A percentile compares a stretch with the other conserved stretches of the same genome.
Conservation (phyloP, 2,797 vertebrate species). For the Coreius guichenoti region DNA sequence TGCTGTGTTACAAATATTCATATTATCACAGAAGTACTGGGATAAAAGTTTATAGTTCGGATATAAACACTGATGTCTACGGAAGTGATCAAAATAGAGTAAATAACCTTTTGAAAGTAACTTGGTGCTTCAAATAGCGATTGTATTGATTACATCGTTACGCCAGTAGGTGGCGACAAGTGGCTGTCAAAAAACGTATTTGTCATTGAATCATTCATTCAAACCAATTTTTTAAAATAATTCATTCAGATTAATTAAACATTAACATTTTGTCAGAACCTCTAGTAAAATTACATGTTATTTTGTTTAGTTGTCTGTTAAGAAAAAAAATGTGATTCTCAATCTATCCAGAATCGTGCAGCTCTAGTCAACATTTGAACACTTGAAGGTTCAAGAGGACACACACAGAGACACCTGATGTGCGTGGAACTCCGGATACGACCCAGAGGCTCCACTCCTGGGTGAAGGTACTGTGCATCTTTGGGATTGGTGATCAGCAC, state of each 20-base stretch:
- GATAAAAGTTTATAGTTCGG: too few relatives aligned
- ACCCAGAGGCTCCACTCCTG: slow-evolving; percentile 85
- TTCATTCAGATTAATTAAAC: too few relatives aligned
- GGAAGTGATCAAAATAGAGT: too few relatives aligned
- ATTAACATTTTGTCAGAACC: too few relatives aligned
- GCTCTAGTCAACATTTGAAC: background rate
- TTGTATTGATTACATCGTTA: background rate
- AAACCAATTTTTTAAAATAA: too few relatives aligned
- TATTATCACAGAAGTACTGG: too few relatives aligned
- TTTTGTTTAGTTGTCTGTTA: background rate
- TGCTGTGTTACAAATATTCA: too few relatives aligned
- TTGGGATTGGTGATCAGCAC: slow-evolving; percentile 97
- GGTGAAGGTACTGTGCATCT: slow-evolving; percentile 88
- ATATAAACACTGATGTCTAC: too few relatives aligned
- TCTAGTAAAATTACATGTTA: too few relatives aligned
- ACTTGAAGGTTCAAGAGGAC: slow-evolving; percentile 47
- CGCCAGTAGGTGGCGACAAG: background rate
- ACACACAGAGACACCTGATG: slow-evolving; percentile 85
- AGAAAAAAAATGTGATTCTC: background rate
- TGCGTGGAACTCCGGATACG: slow-evolving; percentile 89
- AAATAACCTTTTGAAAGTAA: background rate
- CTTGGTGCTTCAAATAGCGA: background rate
- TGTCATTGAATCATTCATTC: background rate
- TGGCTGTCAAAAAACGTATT: background rate
- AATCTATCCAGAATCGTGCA: background rate